Evolutionary conservation across 2,888 invertebrate species (phyloP).

Genomic region (Chrysotoxum bicinctum): DNA sequence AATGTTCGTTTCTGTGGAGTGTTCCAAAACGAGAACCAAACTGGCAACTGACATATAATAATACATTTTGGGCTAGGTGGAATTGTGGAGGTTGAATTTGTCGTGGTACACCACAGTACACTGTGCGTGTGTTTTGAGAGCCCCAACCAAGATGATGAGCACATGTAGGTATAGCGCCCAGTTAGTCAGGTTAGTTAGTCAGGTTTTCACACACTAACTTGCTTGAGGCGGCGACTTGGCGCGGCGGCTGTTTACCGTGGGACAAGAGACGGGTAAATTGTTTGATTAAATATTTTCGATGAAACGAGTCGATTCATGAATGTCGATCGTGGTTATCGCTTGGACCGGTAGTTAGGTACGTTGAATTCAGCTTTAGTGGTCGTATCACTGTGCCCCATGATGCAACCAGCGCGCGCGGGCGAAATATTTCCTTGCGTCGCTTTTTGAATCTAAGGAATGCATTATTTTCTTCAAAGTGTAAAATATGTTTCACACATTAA

Average conservation of each 20-base stretch:
- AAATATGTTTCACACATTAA: constrained; percentile 23
- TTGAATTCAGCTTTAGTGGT: constrained; percentile 4
- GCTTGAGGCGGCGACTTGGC: neutral
- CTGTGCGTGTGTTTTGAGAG: constrained; percentile 21
- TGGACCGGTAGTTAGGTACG: neutral
- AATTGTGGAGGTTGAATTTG: constrained; percentile 18
- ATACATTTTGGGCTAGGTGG: constrained; percentile 31
- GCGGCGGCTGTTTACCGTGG: neutral
- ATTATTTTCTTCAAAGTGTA: neutral
- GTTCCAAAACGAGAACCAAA: neutral
- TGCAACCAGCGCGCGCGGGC: neutral
- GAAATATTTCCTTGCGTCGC: constrained; percentile 1
- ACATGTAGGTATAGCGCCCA: constrained; percentile 43
- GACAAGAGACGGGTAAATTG: constrained; percentile 30
- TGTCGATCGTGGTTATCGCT: constrained; percentile 28
- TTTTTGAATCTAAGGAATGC: constrained; percentile 1
- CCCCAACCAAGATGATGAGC: constrained; percentile 33
- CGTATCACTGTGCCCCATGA: constrained; percentile 23
- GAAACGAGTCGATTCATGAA: constrained; percentile 59
- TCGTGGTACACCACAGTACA: neutral
- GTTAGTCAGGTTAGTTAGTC: constrained; percentile 61
- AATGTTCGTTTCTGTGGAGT: neutral
- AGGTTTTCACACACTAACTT: constrained; percentile 47
- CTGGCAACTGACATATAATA: neutral
- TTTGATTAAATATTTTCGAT: constrained; percentile 54